phyloP scores from a whole-genome alignment of 2,113 vertebrate genomes.

The Melanostigma gelatinosum region DNA sequence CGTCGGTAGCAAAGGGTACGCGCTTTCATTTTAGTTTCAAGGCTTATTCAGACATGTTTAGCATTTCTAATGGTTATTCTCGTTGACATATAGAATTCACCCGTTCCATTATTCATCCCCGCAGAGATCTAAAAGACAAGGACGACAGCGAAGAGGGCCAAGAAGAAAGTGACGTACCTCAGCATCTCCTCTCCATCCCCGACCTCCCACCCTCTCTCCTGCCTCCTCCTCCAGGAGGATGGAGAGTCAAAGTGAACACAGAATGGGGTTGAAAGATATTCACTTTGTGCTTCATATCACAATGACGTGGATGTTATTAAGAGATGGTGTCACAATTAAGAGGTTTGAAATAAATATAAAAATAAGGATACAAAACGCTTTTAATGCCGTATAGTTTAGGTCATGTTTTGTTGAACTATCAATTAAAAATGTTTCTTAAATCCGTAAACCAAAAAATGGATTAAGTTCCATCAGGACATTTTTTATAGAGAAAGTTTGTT shows the following conservation, averaged over 20 bases:
- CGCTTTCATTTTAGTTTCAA: conserved; percentile 23
- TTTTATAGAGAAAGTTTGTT: neutral
- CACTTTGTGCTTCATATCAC: neutral
- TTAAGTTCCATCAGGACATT: neutral
- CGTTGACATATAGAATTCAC: conserved; percentile 46
- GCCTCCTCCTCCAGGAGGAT: conserved; percentile 76
- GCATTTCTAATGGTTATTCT: conserved; percentile 35
- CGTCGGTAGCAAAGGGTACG: conserved; percentile 84
- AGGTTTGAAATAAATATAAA: neutral
- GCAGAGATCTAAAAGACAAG: conserved; percentile 70
- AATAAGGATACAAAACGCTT: neutral
- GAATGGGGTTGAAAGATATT: conserved; percentile 78
- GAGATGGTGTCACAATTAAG: neutral
- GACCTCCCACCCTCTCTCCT: conserved; percentile 82
- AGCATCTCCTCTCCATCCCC: conserved; percentile 77
- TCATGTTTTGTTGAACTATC: neutral
- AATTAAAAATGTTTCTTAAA: neutral
- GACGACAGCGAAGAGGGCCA: conserved; percentile 63
- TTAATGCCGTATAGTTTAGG: neutral
- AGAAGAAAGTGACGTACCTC: conserved; percentile 63
- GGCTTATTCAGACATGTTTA: conserved; percentile 25
- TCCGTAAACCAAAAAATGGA: neutral
- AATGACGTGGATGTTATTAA: neutral
- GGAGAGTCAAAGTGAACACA: conserved; percentile 64
- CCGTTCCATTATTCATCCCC: conserved; percentile 51